These are phyloP conservation scores for Hymenochirus boettgeri DNA, from an alignment of 2,113 vertebrate genomes.

Conservation along the genomic window DNA sequence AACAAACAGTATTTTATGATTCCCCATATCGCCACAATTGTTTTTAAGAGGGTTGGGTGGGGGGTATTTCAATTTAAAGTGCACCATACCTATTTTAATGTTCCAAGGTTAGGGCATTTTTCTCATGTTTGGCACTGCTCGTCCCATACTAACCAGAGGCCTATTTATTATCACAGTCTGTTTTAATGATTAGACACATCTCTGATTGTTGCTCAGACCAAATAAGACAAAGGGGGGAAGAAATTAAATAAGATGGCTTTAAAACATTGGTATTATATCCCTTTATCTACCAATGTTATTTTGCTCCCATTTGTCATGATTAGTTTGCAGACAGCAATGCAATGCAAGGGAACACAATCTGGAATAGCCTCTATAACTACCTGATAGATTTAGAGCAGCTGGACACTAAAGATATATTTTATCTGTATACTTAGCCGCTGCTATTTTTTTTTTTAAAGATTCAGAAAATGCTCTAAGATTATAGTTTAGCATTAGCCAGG, in stretches of 20 bases:
- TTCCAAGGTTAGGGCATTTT: no score
- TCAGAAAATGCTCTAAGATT: conserved; percentile 29
- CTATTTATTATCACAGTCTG: no score
- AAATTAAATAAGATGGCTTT: background rate
- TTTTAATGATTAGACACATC: no score
- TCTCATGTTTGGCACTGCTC: no score
- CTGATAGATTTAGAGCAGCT: conserved; percentile 11
- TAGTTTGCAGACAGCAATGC: conserved; percentile 33
- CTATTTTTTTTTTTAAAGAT: conserved; percentile 1
- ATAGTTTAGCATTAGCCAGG: conserved; percentile 6
- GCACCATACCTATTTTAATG: no score
- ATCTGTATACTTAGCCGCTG: background rate
- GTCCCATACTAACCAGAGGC: no score
- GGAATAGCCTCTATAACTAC: conserved; percentile 15
- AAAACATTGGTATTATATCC: background rate
- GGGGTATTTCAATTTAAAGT: no score
- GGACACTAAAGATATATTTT: background rate
- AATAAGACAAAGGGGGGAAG: background rate
- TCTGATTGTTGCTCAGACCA: no score
- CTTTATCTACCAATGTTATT: conserved; percentile 16
- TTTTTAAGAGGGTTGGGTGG: no score
- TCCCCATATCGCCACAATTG: no score
- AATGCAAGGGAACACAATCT: conserved; percentile 25
- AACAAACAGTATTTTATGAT: no score
- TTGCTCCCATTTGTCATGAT: conserved; percentile 32